phyloP scores from a whole-genome alignment of 2,797 vertebrate genomes.

The Macropus fuliginosus region DNA sequence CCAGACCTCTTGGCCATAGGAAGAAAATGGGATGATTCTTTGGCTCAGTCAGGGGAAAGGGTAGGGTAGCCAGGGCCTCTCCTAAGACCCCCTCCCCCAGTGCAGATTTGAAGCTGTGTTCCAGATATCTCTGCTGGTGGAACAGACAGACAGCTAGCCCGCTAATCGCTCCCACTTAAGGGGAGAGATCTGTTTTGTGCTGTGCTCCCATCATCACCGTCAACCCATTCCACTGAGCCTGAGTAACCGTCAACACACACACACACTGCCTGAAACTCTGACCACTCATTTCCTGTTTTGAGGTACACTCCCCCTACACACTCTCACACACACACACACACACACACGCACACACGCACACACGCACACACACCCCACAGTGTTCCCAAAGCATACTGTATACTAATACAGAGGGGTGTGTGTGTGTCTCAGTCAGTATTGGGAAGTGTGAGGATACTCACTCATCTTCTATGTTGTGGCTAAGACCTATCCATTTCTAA shows the following conservation, averaged over 20 bases:
- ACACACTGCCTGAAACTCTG: neutral
- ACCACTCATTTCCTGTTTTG: neutral
- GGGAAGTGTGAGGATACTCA: neutral
- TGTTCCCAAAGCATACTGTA: neutral
- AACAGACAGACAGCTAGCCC: neutral
- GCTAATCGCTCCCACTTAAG: neutral
- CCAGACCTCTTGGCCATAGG: neutral
- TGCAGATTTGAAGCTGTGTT: neutral
- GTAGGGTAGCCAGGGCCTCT: neutral
- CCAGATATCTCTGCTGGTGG: neutral
- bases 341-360: too few species aligned
- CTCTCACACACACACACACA: too few species aligned
- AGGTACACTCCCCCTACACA: neutral
- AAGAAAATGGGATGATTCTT: neutral
- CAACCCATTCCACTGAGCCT: neutral
- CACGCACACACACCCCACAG: too few species aligned
- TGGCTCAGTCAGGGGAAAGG: neutral
- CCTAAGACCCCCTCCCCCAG: neutral
- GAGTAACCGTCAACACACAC: neutral
- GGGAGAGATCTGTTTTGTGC: neutral
- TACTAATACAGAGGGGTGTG: neutral
- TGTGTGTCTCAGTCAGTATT: neutral
- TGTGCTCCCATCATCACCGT: neutral
- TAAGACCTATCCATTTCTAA: rapidly evolving
- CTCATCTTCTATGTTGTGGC: neutral